phyloP scores from a whole-genome alignment of 2,888 invertebrate genomes.

The Lasioglossum zephyrum region DNA sequence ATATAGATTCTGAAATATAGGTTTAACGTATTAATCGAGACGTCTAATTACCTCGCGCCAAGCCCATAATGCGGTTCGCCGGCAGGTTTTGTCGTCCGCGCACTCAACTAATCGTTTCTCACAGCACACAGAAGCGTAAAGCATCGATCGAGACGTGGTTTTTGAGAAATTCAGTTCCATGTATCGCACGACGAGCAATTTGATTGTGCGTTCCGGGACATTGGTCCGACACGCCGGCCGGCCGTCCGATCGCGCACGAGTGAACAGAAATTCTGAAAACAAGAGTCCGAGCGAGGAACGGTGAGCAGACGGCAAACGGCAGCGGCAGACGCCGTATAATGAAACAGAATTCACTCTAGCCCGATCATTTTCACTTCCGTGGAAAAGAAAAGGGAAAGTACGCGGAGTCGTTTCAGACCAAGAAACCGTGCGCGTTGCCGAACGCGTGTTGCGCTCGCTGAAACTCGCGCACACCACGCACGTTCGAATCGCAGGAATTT shows the following conservation, averaged over 20 bases:
- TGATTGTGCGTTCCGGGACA: constrained; percentile 50
- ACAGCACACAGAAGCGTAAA: background rate
- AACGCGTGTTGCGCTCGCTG: constrained; percentile 14
- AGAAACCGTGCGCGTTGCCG: constrained; percentile 35
- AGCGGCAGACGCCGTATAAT: constrained; percentile 60
- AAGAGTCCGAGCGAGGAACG: constrained; percentile 65
- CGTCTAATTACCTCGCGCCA: background rate
- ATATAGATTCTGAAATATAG: too few species aligned
- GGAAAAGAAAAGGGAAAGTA: constrained; percentile 80
- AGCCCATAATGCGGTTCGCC: background rate
- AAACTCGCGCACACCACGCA: background rate
- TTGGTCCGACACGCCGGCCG: constrained; percentile 32
- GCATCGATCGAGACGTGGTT: background rate
- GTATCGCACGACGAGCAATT: constrained; percentile 16
- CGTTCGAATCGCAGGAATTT: background rate
- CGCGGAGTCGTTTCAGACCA: constrained; percentile 67
- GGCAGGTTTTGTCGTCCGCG: background rate
- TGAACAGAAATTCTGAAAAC: constrained; percentile 72
- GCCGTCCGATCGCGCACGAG: constrained; percentile 69
- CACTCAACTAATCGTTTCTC: background rate
- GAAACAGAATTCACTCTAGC: constrained; percentile 60
- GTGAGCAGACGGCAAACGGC: constrained; percentile 37
- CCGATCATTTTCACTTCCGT: constrained; percentile 79
- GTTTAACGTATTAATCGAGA: background rate
- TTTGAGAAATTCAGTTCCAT: constrained; percentile 14